Evolutionary conservation across 2,113 vertebrate species (phyloP), one percentile per base, ranked within the genome.

Genomic region (Campylorhamphus procurvoides): DNA sequence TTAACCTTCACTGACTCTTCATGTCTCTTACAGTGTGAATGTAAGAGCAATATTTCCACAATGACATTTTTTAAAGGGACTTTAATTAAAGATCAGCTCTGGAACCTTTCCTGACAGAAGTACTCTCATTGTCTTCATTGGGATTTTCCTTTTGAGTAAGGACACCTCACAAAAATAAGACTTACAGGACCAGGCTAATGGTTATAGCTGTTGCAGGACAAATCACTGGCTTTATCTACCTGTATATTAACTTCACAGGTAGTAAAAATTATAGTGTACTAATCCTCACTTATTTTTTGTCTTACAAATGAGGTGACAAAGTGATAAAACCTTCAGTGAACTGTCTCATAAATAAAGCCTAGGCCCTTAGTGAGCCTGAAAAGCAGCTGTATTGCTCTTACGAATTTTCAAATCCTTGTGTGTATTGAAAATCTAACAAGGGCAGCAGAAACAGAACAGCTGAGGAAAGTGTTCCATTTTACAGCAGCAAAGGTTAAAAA

Each of bases 1-100:
- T 95, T 97, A 96, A 87, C 84, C 87, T 96, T 95, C 64, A 71
- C 55, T 82, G 84, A 59, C 69, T 92, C 75, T 66, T 79, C 44
- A 27, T 37, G 58, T 74, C 14, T 0, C 66, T 73, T 79, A 59
- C 37, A 82, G 40, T 31, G 12, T 39, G 50, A 77, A 29, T 78
- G 6, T 81, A 93, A 94, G 60, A 92, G 67, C 78, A 84, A 3
- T 84, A 86, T 94, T 94, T 94, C 29, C 33, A 93, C 22, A 76
- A 52, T 72, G 64, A 77, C 63, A 66, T 78, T 94, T 95, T 92
- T 58, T 24, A 88, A 90, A 42, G 23, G 60, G 52, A 58, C 40
- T 87, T 78, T 88, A 85, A 93, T 89, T 87, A 95, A 89, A 64
- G 50, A 88, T 56, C 71, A 88, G 0, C 58, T 83, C 63, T 80